phyloP scores from a whole-genome alignment of 92 coral and sea anemone species.

The Parazoanthus swiftii region DNA sequence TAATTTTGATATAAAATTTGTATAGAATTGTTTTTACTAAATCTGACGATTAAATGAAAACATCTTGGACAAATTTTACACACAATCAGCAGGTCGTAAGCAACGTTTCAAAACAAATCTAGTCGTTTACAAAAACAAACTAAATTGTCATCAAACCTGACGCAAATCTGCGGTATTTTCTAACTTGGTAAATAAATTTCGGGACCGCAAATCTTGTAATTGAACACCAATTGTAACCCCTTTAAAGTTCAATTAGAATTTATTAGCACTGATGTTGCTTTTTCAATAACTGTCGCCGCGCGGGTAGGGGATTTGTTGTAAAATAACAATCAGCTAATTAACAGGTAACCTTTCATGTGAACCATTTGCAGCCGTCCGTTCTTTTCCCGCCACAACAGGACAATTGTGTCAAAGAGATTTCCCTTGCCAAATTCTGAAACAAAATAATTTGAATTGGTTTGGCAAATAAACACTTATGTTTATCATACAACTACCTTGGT shows the following conservation, averaged over 20 bases:
- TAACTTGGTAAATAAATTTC: slow-evolving; percentile 16
- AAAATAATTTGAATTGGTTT: slow-evolving; percentile 16
- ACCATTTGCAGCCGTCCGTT: background rate
- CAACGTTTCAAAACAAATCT: slow-evolving; percentile 29
- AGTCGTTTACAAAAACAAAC: slow-evolving; percentile 12
- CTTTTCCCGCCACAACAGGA: slow-evolving; percentile 24
- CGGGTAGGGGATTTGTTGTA: slow-evolving; percentile 40
- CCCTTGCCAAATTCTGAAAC: slow-evolving; percentile 7
- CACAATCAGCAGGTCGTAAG: slow-evolving; percentile 36
- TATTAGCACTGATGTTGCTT: slow-evolving; percentile 30
- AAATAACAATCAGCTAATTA: slow-evolving; percentile 38
- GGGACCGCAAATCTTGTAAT: slow-evolving; percentile 32
- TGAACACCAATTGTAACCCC: slow-evolving; percentile 27
- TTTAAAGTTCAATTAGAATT: slow-evolving; percentile 35
- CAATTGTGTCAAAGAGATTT: background rate
- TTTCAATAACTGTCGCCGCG: slow-evolving; percentile 28
- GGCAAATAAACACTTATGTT: slow-evolving; percentile 25
- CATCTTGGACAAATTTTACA: slow-evolving; percentile 35
- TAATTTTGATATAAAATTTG: slow-evolving; percentile 20
- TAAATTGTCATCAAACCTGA: slow-evolving; percentile 23
- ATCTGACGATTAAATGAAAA: slow-evolving; percentile 20
- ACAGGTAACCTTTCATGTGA: slow-evolving; percentile 30
- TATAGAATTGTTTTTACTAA: slow-evolving; percentile 22
- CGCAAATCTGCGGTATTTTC: slow-evolving; percentile 24
- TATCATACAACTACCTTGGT: background rate